phyloP scores from a whole-genome alignment of 2,888 invertebrate species.

The Hoplodrina blanda region DNA sequence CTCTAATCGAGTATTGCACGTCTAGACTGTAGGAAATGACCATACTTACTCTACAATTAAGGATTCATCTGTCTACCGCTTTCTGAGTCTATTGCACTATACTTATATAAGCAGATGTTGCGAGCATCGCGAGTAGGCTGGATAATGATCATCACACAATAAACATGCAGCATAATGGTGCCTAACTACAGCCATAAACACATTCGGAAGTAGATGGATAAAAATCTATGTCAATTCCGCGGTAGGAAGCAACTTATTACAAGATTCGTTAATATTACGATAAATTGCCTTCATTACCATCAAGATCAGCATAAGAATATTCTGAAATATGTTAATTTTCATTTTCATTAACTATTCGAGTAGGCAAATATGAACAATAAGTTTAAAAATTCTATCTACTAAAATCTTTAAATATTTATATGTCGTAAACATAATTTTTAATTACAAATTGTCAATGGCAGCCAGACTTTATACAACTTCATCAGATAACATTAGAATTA shows the following conservation, averaged over 20 bases:
- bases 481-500: constrained; percentile 39
- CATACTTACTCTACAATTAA: constrained; percentile 54
- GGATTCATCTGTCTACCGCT: constrained; percentile 45
- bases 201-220: constrained; percentile 56
- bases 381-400: background rate
- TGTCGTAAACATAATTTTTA: constrained; percentile 10
- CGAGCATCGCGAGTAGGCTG: constrained; percentile 47
- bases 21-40: constrained; percentile 58
- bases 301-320: constrained; percentile 12
- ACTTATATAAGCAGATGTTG: constrained; percentile 60
- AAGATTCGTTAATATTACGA: constrained; percentile 34
- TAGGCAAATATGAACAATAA: background rate
- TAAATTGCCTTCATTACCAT: constrained; percentile 23
- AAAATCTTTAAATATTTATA: constrained; percentile 1
- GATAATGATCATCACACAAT: constrained; percentile 54
- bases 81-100: constrained; percentile 39
- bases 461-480: constrained; percentile 32
- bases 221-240: constrained; percentile 51
- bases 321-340: constrained; percentile 10
- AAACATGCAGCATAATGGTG: constrained; percentile 54
- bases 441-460: constrained; percentile 29
- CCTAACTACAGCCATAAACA: constrained; percentile 55
- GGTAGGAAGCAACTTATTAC: constrained; percentile 46
- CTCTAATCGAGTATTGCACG: constrained; percentile 63
- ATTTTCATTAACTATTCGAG: constrained; percentile 6